Percentiles rank a stretch among this genome's conserved stretches.
Evolutionary conservation across 2,113 vertebrate genomes (phyloP).

Genomic region (Corythornis cristatus): DNA sequence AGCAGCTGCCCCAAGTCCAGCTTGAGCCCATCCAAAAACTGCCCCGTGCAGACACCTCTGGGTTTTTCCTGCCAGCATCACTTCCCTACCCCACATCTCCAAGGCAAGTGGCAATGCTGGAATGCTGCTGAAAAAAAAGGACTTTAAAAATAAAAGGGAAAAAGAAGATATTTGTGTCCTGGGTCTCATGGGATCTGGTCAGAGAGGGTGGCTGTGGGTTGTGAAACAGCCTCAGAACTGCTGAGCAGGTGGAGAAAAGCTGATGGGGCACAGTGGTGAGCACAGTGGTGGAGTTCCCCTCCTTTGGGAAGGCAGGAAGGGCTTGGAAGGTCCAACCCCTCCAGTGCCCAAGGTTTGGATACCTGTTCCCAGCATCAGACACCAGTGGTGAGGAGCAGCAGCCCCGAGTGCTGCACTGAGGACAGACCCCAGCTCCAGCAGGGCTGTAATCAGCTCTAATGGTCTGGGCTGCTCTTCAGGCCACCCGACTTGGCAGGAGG

Average conservation of each 20-base stretch:
- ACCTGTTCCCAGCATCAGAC: fast-evolving
- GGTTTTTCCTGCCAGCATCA: neutral
- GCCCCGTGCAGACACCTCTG: neutral
- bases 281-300: too few species aligned
- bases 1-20: too few species aligned
- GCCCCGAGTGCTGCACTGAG: fast-evolving
- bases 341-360: fast-evolving
- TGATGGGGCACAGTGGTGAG: too few species aligned
- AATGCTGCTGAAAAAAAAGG: neutral
- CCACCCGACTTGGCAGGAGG: neutral
- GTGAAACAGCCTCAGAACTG: too few species aligned
- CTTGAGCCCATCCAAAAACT: too few species aligned
- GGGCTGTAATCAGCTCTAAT: neutral
- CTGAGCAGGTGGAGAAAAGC: too few species aligned
- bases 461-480: neutral
- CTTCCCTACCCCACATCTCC: neutral
- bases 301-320: too few species aligned
- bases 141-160: too few species aligned
- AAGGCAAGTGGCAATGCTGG: neutral
- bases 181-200: fast-evolving
- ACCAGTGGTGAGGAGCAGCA: neutral
- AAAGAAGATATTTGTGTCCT: fast-evolving
- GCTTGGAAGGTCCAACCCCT: too few species aligned
- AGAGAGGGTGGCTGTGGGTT: too few species aligned
- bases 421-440: too few species aligned